phyloP scores from a whole-genome alignment of 2,113 vertebrate genomes.

The Hemibates koningsi region DNA sequence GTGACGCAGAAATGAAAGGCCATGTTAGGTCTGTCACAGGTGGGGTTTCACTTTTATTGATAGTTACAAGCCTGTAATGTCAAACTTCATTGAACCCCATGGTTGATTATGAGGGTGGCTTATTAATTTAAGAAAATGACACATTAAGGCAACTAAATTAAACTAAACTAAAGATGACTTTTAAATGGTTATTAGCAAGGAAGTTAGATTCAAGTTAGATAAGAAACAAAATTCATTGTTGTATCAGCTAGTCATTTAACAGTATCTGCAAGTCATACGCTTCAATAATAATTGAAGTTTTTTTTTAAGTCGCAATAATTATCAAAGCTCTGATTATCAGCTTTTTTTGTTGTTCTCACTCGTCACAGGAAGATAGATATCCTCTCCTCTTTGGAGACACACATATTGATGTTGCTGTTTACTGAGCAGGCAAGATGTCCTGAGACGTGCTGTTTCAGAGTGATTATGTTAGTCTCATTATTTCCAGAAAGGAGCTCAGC shows the following conservation, averaged over 20 bases:
- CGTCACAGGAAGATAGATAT: accelerated
- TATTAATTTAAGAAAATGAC: background rate
- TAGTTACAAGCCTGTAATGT: background rate
- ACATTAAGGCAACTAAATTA: background rate
- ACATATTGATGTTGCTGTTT: background rate
- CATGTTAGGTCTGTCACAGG: background rate
- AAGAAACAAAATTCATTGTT: background rate
- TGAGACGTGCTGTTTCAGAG: accelerated
- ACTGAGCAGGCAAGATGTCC: accelerated
- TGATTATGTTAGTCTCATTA: background rate
- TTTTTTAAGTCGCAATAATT: background rate
- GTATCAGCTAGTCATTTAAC: background rate
- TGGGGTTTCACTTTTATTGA: background rate
- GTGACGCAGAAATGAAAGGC: accelerated
- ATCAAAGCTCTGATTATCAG: background rate
- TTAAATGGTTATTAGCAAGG: background rate
- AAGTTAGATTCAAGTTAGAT: background rate
- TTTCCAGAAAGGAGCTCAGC: background rate
- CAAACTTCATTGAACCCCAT: background rate
- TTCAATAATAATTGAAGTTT: background rate
- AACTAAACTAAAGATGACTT: background rate
- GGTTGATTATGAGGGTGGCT: accelerated
- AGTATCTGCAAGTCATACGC: background rate
- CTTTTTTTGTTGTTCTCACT: background rate
- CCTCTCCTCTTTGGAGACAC: background rate